A percentile compares a stretch with the other conserved stretches of the same genome.
Evolutionary conservation across 2,888 invertebrate species (phyloP).

Genomic region (Morpho achilles): DNA sequence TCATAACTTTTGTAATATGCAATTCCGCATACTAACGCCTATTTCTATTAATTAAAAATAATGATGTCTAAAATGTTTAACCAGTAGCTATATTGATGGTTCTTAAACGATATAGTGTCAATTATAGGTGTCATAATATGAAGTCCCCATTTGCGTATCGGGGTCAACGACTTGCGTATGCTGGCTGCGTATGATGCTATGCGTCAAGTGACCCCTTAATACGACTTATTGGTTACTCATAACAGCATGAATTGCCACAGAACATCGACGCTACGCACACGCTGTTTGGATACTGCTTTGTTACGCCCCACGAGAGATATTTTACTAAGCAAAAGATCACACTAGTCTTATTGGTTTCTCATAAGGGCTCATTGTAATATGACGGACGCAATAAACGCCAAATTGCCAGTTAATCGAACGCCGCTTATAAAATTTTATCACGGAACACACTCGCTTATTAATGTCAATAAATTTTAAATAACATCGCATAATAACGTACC

Average conservation of each 20-base stretch:
- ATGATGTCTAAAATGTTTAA: too few species aligned
- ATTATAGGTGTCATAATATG: slow-evolving; percentile 42
- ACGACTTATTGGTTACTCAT: slow-evolving; percentile 74
- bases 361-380: slow-evolving; percentile 42
- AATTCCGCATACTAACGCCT: too few species aligned
- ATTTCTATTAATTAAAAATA: too few species aligned
- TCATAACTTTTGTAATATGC: too few species aligned
- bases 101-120: slow-evolving; percentile 29
- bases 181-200: slow-evolving; percentile 57
- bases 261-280: slow-evolving; percentile 31
- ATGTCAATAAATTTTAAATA: slow-evolving; percentile 43
- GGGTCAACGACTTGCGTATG: slow-evolving; percentile 69
- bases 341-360: slow-evolving; percentile 30
- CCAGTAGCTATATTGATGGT: slow-evolving; percentile 4
- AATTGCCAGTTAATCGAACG: slow-evolving; percentile 38
- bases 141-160: slow-evolving; percentile 59
- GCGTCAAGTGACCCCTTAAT: slow-evolving; percentile 74
- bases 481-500: slow-evolving; percentile 27
- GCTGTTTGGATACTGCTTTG: slow-evolving; percentile 24
- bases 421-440: slow-evolving; percentile 41
- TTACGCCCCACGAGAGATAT: slow-evolving; percentile 24
- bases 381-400: slow-evolving; percentile 35
- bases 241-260: slow-evolving; percentile 55
- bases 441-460: slow-evolving; percentile 38
- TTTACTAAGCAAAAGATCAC: slow-evolving; percentile 27